phyloP scores from a whole-genome alignment of 2,797 vertebrate genomes.

The Mus caroli region DNA sequence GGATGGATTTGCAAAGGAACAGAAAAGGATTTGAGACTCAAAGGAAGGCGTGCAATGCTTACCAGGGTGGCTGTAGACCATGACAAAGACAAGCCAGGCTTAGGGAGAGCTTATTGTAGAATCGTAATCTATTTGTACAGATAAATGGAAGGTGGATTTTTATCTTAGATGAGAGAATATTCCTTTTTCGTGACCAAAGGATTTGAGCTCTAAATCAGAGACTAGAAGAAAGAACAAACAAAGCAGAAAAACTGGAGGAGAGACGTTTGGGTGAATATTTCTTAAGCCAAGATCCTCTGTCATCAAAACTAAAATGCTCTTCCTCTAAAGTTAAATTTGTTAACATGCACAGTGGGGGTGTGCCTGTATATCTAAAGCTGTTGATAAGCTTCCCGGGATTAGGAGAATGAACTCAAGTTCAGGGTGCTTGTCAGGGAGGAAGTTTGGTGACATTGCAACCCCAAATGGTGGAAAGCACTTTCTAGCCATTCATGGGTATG shows the following conservation, averaged over 20 bases:
- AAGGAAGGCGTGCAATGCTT: constrained; percentile 47
- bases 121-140: constrained; percentile 40
- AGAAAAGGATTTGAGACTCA: constrained; percentile 54
- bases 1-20: constrained; percentile 57
- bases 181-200: constrained; percentile 51
- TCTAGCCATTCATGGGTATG: constrained; percentile 19
- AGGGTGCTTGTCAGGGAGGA: background rate
- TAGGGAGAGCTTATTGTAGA: background rate
- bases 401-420: background rate
- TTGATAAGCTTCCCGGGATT: background rate
- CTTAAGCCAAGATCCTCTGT: background rate
- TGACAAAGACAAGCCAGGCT: constrained; percentile 9
- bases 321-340: background rate
- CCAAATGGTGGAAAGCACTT: background rate
- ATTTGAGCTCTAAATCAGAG: background rate
- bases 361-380: background rate
- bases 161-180: constrained; percentile 7
- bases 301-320: background rate
- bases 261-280: background rate
- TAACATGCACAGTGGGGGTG: background rate
- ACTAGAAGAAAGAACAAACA: constrained; percentile 19
- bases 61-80: background rate
- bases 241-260: background rate
- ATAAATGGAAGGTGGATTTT: constrained; percentile 39
- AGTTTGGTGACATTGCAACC: background rate